Evolutionary conservation across 2,113 vertebrate genomes (phyloP).

Genomic region (Oncorhynchus gorbuscha): DNA sequence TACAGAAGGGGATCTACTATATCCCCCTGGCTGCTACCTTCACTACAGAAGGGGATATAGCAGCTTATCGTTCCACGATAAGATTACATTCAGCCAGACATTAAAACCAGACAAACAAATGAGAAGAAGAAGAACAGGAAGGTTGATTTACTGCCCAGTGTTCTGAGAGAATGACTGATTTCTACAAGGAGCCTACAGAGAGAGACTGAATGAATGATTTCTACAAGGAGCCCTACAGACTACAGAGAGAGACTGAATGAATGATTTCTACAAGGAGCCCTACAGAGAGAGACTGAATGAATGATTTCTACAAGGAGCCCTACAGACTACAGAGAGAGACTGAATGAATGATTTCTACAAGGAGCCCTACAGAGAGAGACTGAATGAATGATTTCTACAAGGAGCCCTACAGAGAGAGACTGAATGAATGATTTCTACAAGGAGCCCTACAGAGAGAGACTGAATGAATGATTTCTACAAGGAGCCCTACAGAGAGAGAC

Average conservation of each 20-base stretch:
- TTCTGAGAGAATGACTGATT: constrained; percentile 1
- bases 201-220: constrained; percentile 49
- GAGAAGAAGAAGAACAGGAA: constrained; percentile 25
- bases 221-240: constrained; percentile 2
- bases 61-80: constrained; percentile 33
- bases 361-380: no score
- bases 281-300: constrained; percentile 31
- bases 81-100: constrained; percentile 21
- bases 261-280: constrained; percentile 13
- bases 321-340: no score
- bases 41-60: constrained; percentile 17
- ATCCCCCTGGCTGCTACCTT: background rate
- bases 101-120: constrained; percentile 15
- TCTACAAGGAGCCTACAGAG: background rate
- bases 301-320: constrained; percentile 10
- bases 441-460: constrained; percentile 23
- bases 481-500: background rate
- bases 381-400: background rate
- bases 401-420: no score
- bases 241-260: no score
- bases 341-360: no score
- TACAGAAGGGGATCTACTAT: no score
- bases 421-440: no score
- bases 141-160: constrained; percentile 33
- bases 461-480: constrained; percentile 37